Evolutionary conservation across 2,113 vertebrate genomes (phyloP), one percentile per base, ranked within the genome.

Genomic region (Pteropus alecto): DNA sequence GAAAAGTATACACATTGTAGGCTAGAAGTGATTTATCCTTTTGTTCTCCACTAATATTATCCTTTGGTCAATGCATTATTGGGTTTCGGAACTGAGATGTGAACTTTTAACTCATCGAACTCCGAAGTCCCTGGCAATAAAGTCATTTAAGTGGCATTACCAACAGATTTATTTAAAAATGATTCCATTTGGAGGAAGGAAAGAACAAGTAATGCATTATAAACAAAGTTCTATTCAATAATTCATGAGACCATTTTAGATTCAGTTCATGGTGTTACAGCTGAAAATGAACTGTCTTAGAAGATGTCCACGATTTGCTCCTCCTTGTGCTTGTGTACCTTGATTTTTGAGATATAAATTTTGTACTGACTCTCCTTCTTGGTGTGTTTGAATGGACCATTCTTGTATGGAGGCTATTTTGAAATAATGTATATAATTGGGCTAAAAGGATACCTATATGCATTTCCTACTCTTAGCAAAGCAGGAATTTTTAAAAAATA

Each of bases 141-240:
- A 92, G 61, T 78, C 56, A 5, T 70, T 86, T 96, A 97, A 96
- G 71, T 96, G 88, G 90, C 14, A 86, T 93, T 43, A 81, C 71
- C 71, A 86, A 60, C n/a, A 88, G 94, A 97, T 97, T 98, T 96
- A 96, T 97, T 97, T 97, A 76, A 74, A 67, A 96, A 94, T 78
- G 81, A 93, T 96, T 98, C 97, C 93, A 61, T 96, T 96, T 92
- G 73, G 84, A 94, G 96, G 90, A 96, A 98, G 92, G 94, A 94
- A 96, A 56, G 86, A 65, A 73, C 51, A n/a, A 68, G 48, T 74
- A 92, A 94, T 93, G 77, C 81, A 79, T 96, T 87, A 68, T 28
- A 48, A 67, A 63, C 87, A 48, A 46, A 68, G 85, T 26, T 43
- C 68, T 95, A 22, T 51, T 97, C 93, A 97, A 97, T 98, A 95